phyloP scores from a whole-genome alignment of 2,797 vertebrate genomes.

The Bovichtus diacanthus region DNA sequence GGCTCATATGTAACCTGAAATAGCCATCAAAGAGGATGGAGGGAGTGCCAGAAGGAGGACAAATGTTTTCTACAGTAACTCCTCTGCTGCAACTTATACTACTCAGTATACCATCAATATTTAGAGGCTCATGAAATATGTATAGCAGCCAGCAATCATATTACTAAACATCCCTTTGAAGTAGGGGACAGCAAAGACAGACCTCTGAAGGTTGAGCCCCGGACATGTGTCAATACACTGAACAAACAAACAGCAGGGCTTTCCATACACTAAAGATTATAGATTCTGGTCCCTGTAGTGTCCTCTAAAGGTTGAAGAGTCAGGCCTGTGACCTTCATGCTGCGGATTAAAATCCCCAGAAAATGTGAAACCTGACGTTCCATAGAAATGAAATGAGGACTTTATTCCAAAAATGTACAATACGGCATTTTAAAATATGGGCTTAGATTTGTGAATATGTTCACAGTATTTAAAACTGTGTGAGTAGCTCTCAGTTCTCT shows the following conservation, averaged over 20 bases:
- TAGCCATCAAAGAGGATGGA: slow-evolving; percentile 54
- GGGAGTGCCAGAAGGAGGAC: slow-evolving; percentile 20
- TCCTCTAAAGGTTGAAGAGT: slow-evolving; percentile 25
- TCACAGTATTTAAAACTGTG: neutral
- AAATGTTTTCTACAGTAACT: slow-evolving; percentile 13
- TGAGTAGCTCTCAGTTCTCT: neutral
- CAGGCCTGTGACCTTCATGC: slow-evolving; percentile 23
- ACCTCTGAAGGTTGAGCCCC: slow-evolving; percentile 31
- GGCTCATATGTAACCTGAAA: slow-evolving; percentile 64
- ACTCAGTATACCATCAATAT: slow-evolving; percentile 67
- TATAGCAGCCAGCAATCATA: slow-evolving; percentile 50
- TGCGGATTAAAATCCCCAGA: slow-evolving; percentile 16
- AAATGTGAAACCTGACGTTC: slow-evolving; percentile 5
- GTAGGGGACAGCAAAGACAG: slow-evolving; percentile 36
- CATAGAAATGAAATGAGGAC: neutral
- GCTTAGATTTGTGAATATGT: neutral
- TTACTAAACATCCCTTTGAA: slow-evolving; percentile 65
- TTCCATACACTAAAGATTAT: slow-evolving; percentile 16
- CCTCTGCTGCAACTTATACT: slow-evolving; percentile 43
- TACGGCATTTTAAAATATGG: neutral
- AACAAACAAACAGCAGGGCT: slow-evolving; percentile 46
- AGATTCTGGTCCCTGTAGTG: slow-evolving; percentile 18
- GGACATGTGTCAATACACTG: slow-evolving; percentile 34
- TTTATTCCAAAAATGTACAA: neutral
- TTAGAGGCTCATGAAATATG: slow-evolving; percentile 77